A percentile compares a stretch with the other conserved stretches of the same genome.
phyloP scores from a whole-genome alignment of 2,797 vertebrate species.

The Yasuhikotakia modesta region DNA sequence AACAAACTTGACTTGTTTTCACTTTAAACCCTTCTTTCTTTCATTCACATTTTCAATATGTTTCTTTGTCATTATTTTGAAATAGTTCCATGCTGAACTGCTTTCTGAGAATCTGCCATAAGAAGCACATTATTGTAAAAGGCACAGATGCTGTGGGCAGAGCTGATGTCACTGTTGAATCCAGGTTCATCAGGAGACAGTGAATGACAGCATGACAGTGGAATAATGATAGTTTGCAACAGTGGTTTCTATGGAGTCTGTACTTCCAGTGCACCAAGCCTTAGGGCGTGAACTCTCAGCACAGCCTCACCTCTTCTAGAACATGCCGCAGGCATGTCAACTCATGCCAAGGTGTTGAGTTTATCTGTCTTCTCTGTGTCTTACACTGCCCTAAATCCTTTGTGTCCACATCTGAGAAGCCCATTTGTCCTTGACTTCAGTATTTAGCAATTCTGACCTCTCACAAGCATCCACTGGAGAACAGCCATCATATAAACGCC shows the following conservation, averaged over 20 bases:
- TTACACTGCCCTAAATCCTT: conserved; percentile 24
- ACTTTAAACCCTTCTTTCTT: no score
- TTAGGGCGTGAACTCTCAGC: conserved; percentile 51
- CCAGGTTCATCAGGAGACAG: background rate
- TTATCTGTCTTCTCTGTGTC: conserved; percentile 34
- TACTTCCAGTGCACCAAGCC: conserved; percentile 25
- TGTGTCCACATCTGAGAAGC: conserved; percentile 19
- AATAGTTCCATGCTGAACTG: no score
- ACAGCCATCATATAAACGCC: conserved; percentile 21
- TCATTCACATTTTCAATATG: no score
- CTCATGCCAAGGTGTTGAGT: conserved; percentile 63
- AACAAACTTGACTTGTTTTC: no score
- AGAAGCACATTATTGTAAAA: background rate
- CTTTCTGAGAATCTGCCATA: no score
- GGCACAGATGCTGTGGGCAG: background rate
- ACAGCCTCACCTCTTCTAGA: conserved; percentile 62
- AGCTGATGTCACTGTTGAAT: background rate
- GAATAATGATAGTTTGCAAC: background rate
- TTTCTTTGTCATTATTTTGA: no score
- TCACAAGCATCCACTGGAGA: background rate
- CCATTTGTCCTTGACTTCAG: conserved; percentile 37
- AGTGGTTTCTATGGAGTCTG: conserved; percentile 6
- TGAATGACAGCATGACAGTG: conserved; percentile 8
- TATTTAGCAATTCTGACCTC: conserved; percentile 29
- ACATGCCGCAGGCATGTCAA: conserved; percentile 65